Conservation (phyloP, 1,140 invertebrate species). For the Agraylea sexmaculata region DNA sequence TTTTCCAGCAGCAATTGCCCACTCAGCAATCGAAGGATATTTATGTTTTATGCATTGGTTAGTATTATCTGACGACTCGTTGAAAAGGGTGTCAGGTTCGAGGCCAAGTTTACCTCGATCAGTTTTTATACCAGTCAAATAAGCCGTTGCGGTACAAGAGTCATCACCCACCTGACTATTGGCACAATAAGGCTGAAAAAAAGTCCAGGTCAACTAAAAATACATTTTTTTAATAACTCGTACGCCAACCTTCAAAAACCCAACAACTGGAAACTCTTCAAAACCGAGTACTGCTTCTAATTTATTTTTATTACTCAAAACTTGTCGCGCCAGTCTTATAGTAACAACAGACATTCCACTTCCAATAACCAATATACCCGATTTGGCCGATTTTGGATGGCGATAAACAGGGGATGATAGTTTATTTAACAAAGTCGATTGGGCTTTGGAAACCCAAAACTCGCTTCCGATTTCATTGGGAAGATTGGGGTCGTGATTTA, state of each 20-base stretch:
- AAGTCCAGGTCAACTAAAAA: not conserved
- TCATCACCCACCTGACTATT: constrained; percentile 63
- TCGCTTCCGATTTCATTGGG: not conserved
- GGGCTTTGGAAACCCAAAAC: constrained; percentile 11
- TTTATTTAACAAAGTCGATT: constrained; percentile 6
- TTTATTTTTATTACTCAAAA: constrained; percentile 48
- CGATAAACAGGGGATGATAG: constrained; percentile 9
- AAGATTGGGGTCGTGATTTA: too few relatives aligned
- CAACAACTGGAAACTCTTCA: constrained; percentile 60
- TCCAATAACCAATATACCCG: constrained; percentile 62
- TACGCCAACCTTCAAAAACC: constrained; percentile 61
- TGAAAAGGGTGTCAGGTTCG: constrained; percentile 29
- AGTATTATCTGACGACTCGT: constrained; percentile 29
- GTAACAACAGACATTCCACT: constrained; percentile 67
- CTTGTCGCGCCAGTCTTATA: constrained; percentile 52
- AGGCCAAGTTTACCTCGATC: constrained; percentile 43
- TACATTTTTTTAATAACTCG: not conserved
- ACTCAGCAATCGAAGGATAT: constrained; percentile 61
- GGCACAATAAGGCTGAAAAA: constrained; percentile 58
- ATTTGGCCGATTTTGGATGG: constrained; percentile 42
- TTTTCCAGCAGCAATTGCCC: constrained; percentile 57
- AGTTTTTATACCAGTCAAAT: constrained; percentile 51
- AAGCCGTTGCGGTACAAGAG: constrained; percentile 56
- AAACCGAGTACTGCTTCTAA: constrained; percentile 58
- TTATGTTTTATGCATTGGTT: constrained; percentile 31